Percentiles rank a stretch among this genome's conserved stretches.
phyloP scores from a whole-genome alignment of 1,140 invertebrate genomes.

The Euschistus heros region DNA sequence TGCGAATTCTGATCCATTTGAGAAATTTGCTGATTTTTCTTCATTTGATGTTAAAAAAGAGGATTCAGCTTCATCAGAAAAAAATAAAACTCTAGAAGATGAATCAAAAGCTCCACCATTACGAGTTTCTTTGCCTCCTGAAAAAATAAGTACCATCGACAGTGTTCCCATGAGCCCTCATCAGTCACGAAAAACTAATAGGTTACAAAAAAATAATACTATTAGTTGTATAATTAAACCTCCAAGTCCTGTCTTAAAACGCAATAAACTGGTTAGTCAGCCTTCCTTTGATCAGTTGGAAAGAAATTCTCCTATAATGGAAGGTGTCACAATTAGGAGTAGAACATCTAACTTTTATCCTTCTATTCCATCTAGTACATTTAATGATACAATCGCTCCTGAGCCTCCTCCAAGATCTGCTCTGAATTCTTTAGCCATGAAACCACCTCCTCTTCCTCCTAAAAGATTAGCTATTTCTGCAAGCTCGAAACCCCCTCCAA shows the following conservation, averaged over 20 bases:
- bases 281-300: slow-evolving; percentile 27
- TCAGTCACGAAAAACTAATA: slow-evolving; percentile 27
- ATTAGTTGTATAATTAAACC: slow-evolving; percentile 32
- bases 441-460: slow-evolving; percentile 73
- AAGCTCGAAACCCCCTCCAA: slow-evolving; percentile 47
- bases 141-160: slow-evolving; percentile 35
- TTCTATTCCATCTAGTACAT: slow-evolving; percentile 9
- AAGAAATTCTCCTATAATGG: slow-evolving; percentile 29
- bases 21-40: slow-evolving; percentile 38
- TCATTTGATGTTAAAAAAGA: slow-evolving; percentile 26
- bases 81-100: slow-evolving; percentile 20
- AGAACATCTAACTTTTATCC: slow-evolving; percentile 26
- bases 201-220: slow-evolving; percentile 28
- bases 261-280: slow-evolving; percentile 30
- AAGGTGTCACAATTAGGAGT: slow-evolving; percentile 27
- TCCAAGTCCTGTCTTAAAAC: slow-evolving; percentile 38
- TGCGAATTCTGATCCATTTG: slow-evolving; percentile 47
- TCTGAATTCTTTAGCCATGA: slow-evolving; percentile 40
- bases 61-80: slow-evolving; percentile 4
- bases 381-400: slow-evolving; percentile 43
- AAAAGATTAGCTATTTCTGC: slow-evolving; percentile 51
- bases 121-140: slow-evolving; percentile 53
- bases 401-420: slow-evolving; percentile 57
- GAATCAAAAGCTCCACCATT: slow-evolving; percentile 43
- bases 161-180: slow-evolving; percentile 27